These are phyloP conservation scores for Gavia stellata DNA, from an alignment of 2,113 vertebrate species.

Conservation along the genomic window DNA sequence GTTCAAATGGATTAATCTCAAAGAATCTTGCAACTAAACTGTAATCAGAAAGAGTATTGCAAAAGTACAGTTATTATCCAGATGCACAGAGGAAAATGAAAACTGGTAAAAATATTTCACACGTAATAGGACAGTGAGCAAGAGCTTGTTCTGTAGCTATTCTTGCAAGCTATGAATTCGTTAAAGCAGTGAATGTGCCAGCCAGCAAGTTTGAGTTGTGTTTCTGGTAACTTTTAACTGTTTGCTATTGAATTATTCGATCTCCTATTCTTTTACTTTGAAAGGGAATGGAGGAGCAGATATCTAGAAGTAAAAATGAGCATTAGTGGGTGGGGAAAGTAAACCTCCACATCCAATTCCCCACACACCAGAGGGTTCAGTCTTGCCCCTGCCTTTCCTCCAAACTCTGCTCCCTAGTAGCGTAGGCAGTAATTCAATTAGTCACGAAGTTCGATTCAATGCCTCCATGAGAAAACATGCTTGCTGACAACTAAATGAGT, in stretches of 20 bases:
- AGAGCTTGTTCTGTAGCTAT: background rate
- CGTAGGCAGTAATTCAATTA: background rate
- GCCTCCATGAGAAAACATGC: background rate
- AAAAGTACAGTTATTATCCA: background rate
- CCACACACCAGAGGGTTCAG: background rate
- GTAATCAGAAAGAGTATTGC: background rate
- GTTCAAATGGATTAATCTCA: constrained; percentile 85
- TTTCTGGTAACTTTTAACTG: background rate
- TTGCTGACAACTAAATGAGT: constrained; percentile 30
- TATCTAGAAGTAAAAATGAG: background rate
- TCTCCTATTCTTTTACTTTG: background rate
- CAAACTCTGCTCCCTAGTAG: background rate
- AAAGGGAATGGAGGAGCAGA: background rate
- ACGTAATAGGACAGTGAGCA: background rate
- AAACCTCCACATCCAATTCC: background rate
- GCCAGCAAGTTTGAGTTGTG: background rate
- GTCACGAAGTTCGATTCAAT: background rate
- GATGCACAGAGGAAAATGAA: background rate
- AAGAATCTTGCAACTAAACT: constrained; percentile 82
- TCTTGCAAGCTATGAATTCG: background rate
- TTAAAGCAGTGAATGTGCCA: background rate
- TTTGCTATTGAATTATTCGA: background rate
- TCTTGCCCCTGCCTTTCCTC: background rate
- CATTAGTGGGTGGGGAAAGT: background rate
- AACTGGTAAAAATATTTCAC: background rate